Evolutionary conservation across 1,140 invertebrate genomes (phyloP).

Genomic region (Eumeta japonica): DNA sequence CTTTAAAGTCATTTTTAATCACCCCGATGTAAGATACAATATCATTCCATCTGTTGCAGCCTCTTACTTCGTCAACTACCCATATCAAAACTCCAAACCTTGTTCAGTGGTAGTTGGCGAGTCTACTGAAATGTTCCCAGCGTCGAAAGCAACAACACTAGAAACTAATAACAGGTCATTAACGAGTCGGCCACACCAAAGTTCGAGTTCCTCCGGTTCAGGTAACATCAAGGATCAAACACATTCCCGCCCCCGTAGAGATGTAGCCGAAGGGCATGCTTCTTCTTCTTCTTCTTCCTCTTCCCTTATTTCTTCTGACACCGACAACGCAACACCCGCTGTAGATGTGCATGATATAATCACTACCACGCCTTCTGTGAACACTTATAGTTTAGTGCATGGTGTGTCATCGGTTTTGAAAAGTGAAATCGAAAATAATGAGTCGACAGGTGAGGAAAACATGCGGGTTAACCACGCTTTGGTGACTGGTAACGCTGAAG

Average conservation of each 20-base stretch:
- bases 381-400: constrained; percentile 51
- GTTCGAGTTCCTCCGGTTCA: constrained; percentile 43
- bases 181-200: constrained; percentile 56
- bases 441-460: constrained; percentile 17
- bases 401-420: constrained; percentile 30
- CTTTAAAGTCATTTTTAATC: no score
- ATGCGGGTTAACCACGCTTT: constrained; percentile 30
- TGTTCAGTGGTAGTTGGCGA: constrained; percentile 82
- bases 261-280: constrained; percentile 63
- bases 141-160: constrained; percentile 63
- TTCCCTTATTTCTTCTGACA: constrained; percentile 44
- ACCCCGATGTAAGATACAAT: constrained; percentile 1
- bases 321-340: constrained; percentile 17
- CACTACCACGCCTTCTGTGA: constrained; percentile 40
- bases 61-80: constrained; percentile 78
- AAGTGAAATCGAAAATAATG: constrained; percentile 10
- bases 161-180: constrained; percentile 64
- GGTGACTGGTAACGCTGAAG: constrained; percentile 25
- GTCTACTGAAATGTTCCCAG: constrained; percentile 63
- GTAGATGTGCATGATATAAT: constrained; percentile 40
- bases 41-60: constrained; percentile 56
- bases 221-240: constrained; percentile 61
- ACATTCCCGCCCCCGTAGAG: constrained; percentile 63
- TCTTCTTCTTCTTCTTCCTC: constrained; percentile 40
- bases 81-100: constrained; percentile 74